These are phyloP conservation scores for Chelon labrosus DNA, from an alignment of 2,797 vertebrate genomes.

Conservation along the genomic window DNA sequence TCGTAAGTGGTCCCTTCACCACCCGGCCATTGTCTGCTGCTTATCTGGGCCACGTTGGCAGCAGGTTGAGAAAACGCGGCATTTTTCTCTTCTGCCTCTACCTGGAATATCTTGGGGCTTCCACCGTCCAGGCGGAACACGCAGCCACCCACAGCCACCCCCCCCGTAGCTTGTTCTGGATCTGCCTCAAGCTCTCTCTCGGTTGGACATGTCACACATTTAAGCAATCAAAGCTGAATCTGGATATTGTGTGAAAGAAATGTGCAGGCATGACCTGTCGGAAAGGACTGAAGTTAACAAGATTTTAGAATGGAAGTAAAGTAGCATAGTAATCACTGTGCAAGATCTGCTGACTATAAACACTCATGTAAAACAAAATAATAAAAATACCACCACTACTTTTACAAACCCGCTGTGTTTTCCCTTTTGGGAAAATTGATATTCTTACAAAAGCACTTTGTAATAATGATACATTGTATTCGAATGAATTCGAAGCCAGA, in stretches of 20 bases:
- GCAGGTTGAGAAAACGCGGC: slow-evolving; percentile 23
- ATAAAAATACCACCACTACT: background rate
- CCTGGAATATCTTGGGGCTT: background rate
- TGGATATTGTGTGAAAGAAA: background rate
- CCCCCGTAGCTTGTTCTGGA: background rate
- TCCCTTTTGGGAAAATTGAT: background rate
- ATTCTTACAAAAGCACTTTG: background rate
- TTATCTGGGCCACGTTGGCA: slow-evolving; percentile 3
- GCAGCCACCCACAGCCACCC: background rate
- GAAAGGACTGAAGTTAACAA: background rate
- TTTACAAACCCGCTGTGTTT: background rate
- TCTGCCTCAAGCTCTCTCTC: background rate
- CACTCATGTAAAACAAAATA: background rate
- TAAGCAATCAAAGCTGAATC: background rate
- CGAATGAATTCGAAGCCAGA: background rate
- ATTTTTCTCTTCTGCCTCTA: slow-evolving; percentile 2
- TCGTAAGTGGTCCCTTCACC: background rate
- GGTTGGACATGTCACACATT: background rate
- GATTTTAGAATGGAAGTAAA: slow-evolving; percentile 2
- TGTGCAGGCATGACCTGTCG: too few relatives aligned
- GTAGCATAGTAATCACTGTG: background rate
- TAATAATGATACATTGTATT: background rate
- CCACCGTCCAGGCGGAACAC: slow-evolving; percentile 3
- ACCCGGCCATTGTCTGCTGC: background rate
- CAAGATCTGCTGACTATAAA: background rate